Evolutionary conservation across 2,797 vertebrate species (phyloP), one percentile per base, ranked within the genome.

Genomic region (Serranus cabrilla): DNA sequence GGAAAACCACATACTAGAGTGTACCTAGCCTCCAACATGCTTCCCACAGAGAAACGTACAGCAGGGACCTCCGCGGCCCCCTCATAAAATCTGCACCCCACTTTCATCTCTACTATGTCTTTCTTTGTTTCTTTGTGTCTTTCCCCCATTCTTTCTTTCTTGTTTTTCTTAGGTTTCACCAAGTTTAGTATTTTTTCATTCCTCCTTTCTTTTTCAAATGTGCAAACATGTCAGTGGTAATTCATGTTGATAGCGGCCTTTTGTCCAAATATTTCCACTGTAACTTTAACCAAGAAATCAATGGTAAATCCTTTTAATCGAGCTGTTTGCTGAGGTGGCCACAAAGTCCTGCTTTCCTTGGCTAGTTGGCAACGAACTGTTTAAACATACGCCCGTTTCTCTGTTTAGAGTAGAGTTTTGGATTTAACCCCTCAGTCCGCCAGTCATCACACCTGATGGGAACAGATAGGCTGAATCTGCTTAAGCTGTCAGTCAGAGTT

Each of bases 181-280:
- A 42, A 84, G 65, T 84, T 68, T 64, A 79, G 57, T 78, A 58
- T 78, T 80, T 65, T 64, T 77, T 72, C 55, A 40, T 20, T 51
- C 47, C 34, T 67, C 58, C 54, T 43, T 47, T 78, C 40, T 56
- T 60, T 82, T 74, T 83, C 40, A 80, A 87, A 85, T 59, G 74
- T 86, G 84, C 87, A 91, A 92, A 92, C 91, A 92, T 90, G 91
- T 92, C 91, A 90, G 76, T 64, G 87, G 86, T 94, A 91, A 95
- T 94, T 93, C 85, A 89, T 80, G 80, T 86, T 90, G 91, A 94
- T 92, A 85, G 90, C 69, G 54, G 82, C 71, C 80, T 88, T 91
- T 91, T 89, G 72, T 91, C 82, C 87, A 94, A 94, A 94, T 93
- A 92, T 94, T 94, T 95, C 88, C 86, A 88, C 83, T 89, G 90